Evolutionary conservation across 2,888 invertebrate genomes (phyloP).

Genomic region (Scaptomyza cyrtandrae): DNA sequence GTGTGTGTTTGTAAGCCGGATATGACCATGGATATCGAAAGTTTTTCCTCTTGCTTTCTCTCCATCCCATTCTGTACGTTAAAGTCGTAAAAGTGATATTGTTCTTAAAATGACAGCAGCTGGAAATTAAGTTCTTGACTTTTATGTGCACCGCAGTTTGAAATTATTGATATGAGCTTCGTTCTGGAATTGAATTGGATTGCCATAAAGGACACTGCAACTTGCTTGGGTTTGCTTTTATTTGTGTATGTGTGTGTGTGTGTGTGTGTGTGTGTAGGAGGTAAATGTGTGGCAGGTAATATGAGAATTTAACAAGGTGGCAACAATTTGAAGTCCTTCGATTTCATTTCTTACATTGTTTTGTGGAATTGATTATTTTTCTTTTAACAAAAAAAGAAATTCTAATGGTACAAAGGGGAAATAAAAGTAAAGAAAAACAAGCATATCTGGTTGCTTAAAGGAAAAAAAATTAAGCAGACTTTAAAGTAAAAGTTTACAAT

Average conservation of each 20-base stretch:
- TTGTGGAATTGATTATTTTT: neutral
- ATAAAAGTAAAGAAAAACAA: neutral
- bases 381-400: neutral
- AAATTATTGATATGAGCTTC: constrained; percentile 74
- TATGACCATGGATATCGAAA: constrained; percentile 76
- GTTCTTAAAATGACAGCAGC: constrained; percentile 73
- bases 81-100: constrained; percentile 76
- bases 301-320: constrained; percentile 36
- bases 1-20: constrained; percentile 55
- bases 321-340: constrained; percentile 24
- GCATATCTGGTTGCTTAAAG: neutral
- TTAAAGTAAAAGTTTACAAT: too few relatives aligned
- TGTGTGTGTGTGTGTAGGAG: constrained; percentile 2
- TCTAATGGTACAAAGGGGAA: neutral
- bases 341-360: constrained; percentile 3
- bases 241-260: neutral
- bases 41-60: constrained; percentile 56
- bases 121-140: constrained; percentile 79
- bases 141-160: constrained; percentile 73
- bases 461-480: too few relatives aligned
- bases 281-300: constrained; percentile 43
- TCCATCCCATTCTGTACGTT: neutral
- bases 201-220: constrained; percentile 34
- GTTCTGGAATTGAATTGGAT: constrained; percentile 54
- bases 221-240: neutral